Conservation (phyloP, 1,140 invertebrate genomes). For the Bombyx mandarina region DNA sequence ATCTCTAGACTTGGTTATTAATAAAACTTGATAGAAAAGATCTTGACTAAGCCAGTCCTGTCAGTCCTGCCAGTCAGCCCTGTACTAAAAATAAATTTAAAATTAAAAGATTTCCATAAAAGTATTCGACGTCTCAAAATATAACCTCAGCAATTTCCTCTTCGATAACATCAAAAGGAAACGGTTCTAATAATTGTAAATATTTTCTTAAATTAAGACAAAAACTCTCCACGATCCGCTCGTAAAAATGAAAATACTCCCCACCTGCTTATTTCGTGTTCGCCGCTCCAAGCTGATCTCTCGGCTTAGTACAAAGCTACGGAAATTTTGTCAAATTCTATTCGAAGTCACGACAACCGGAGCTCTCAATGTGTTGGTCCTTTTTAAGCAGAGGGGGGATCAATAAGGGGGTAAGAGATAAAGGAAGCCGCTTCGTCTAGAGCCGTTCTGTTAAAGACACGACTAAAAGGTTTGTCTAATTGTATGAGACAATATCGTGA, state of each 20-base stretch:
- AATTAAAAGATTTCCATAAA: no score
- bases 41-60: not conserved
- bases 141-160: conserved; percentile 3
- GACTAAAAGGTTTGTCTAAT: not conserved
- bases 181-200: conserved; percentile 9
- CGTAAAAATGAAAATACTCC: conserved; percentile 10
- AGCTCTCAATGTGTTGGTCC: conserved; percentile 20
- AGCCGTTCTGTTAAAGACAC: not conserved
- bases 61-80: not conserved
- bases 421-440: conserved; percentile 2
- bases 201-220: conserved; percentile 13
- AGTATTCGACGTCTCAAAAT: no score
- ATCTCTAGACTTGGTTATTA: no score
- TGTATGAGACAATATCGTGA: no score
- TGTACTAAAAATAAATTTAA: not conserved
- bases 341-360: conserved; percentile 9
- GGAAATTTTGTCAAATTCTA: conserved; percentile 3
- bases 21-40: not conserved
- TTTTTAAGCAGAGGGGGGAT: conserved; percentile 19
- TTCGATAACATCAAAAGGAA: conserved; percentile 5
- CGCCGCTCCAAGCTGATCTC: not conserved
- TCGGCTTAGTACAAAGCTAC: not conserved
- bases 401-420: conserved; percentile 24
- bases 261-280: not conserved
- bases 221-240: conserved; percentile 1